Evolutionary conservation across 2,113 vertebrate species (phyloP).

Genomic region (Casuarius casuarius): DNA sequence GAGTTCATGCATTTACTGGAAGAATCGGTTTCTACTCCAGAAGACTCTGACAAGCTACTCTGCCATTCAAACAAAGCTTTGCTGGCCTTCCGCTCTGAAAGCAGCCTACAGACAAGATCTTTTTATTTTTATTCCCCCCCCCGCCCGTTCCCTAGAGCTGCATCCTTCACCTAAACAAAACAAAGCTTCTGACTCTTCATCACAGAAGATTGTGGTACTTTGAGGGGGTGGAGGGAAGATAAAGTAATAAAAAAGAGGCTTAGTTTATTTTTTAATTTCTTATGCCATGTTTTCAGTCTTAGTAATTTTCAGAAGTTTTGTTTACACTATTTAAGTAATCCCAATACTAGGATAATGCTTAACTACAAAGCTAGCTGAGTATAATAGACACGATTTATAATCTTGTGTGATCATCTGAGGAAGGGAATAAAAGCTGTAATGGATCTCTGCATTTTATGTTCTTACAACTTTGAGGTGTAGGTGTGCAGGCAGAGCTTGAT

Average conservation of each 20-base stretch:
- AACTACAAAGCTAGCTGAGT: background rate
- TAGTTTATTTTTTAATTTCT: too few species aligned
- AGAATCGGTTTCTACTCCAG: background rate
- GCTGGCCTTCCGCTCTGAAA: background rate
- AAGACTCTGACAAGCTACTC: background rate
- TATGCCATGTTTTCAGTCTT: too few species aligned
- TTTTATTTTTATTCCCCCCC: too few species aligned
- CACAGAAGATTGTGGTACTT: background rate
- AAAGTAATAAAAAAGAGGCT: background rate
- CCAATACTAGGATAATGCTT: too few species aligned
- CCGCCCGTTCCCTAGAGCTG: background rate
- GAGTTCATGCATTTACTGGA: fast-evolving
- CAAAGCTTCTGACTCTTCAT: background rate
- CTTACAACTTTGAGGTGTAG: background rate
- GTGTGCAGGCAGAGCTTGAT: background rate
- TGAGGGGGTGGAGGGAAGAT: background rate
- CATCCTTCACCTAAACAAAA: background rate
- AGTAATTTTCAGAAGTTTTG: background rate
- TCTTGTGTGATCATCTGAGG: background rate
- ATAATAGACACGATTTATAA: background rate
- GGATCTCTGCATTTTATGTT: background rate
- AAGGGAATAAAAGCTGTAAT: background rate
- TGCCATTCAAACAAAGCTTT: fast-evolving
- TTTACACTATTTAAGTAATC: background rate
- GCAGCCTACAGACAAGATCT: background rate